Evolutionary conservation across 2,888 invertebrate genomes (phyloP).

Genomic region (Tyria jacobaeae): DNA sequence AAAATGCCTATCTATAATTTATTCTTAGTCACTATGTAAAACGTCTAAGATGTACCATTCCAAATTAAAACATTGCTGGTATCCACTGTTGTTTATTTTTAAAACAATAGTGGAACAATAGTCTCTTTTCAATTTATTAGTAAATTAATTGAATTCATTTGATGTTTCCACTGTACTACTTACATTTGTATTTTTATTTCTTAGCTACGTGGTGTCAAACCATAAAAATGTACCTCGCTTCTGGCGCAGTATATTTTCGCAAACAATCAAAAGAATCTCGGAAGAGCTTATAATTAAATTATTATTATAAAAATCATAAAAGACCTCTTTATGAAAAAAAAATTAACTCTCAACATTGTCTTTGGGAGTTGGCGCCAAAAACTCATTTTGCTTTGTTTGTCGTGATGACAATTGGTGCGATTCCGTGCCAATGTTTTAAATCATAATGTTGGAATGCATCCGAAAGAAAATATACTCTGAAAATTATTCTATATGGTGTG

Average conservation of each 20-base stretch:
- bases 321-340: constrained; percentile 8
- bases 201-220: constrained; percentile 6
- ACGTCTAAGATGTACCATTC: constrained; percentile 1
- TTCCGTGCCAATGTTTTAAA: constrained; percentile 47
- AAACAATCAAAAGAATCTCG: constrained; percentile 15
- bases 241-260: not conserved
- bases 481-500: constrained; percentile 18
- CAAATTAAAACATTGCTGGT: constrained; percentile 12
- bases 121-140: constrained; percentile 13
- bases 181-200: constrained; percentile 17
- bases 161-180: constrained; percentile 8
- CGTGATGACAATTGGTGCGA: constrained; percentile 34
- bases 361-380: constrained; percentile 45
- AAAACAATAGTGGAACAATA: no score
- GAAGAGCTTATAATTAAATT: constrained; percentile 13
- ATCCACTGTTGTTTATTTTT: constrained; percentile 17
- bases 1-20: no score
- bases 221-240: no score
- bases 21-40: constrained; percentile 7
- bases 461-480: constrained; percentile 19
- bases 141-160: constrained; percentile 20
- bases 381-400: constrained; percentile 30
- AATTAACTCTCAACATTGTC: constrained; percentile 17
- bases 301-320: constrained; percentile 14
- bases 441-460: constrained; percentile 49